Evolutionary conservation across 2,797 vertebrate species (phyloP), one percentile per base, ranked within the genome.

Genomic region (Manis javanica): DNA sequence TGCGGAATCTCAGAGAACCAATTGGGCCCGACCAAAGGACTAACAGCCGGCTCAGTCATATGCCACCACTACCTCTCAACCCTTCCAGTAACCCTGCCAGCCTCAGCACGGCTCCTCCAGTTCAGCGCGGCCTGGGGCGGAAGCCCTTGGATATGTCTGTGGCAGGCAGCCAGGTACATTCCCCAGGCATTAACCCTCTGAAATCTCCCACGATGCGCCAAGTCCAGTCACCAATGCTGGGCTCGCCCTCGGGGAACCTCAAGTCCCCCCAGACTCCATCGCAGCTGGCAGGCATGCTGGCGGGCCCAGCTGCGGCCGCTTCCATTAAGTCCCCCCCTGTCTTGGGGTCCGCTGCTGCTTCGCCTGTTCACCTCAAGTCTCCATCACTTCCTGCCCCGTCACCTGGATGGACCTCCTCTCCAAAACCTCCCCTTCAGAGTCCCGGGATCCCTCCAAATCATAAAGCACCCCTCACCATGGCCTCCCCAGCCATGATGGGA

Each of bases 331-430:
- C 99, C 69, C 99, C 99, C 59, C 99, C 99, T 23, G 99, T 99
- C 98, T 98, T 99, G 99, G 99, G 99, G 96, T 99, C 99, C 97
- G 99, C 99, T 98, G 99, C 99, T 97, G 99, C 99, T 97, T 99
- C 99, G 96, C 99, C 99, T 95, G 99, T 99, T 98, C 99, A 99
- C 98, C 99, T 99, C 99, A 99, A 99, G 98, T 99, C 99, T 97
- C 99, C 99, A 0, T 99, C 99, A 95, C 99, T 99, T 98, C 99
- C 99, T 3, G 99, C 99, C 97, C 99, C 99, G 69, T 99, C 99
- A 87, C 99, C 99, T 0, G 99, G 99, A 97, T 99, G 99, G 99
- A 99, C 99, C 86, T 99, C 99, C 51, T 99, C 99, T 98, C 99
- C 99, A 96, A 99, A 99, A 98, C 99, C 99, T 96, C 99, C 99